Evolutionary conservation across 2,113 vertebrate genomes (phyloP).

Genomic region (Gyps fulvus): DNA sequence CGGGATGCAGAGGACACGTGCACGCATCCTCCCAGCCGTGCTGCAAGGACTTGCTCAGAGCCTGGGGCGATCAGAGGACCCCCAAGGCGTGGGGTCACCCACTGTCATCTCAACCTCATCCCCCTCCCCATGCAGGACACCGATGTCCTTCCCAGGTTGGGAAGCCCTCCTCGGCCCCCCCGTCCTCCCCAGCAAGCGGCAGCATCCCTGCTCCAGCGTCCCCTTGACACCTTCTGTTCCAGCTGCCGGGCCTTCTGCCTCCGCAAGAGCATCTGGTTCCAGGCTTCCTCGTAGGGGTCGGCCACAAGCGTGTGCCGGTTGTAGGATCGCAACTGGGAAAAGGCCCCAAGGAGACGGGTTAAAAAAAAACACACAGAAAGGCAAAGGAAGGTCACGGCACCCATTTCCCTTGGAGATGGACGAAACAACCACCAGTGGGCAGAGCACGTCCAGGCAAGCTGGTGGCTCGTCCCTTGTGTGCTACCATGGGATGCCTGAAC

Average conservation of each 20-base stretch:
- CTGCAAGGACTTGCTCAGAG: background rate
- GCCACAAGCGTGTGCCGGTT: conserved; percentile 93
- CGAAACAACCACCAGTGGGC: background rate
- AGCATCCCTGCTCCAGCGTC: background rate
- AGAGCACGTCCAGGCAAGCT: background rate
- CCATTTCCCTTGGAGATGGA: background rate
- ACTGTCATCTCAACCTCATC: background rate
- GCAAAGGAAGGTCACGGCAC: background rate
- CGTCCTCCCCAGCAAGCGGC: accelerated
- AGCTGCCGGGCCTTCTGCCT: conserved; percentile 85
- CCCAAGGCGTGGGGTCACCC: background rate
- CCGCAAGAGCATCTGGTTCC: conserved; percentile 86
- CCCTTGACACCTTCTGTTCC: conserved; percentile 83
- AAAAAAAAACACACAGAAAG: background rate
- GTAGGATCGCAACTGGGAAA: conserved; percentile 88
- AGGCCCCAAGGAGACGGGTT: background rate
- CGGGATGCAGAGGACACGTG: accelerated
- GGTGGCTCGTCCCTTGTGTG: background rate
- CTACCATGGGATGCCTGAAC: background rate
- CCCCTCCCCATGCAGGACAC: background rate
- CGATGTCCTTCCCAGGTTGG: background rate
- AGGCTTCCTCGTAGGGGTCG: conserved; percentile 90
- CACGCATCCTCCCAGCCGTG: background rate
- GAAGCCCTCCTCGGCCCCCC: accelerated
- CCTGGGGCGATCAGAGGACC: background rate